Conservation (phyloP, 1,140 invertebrate species). For the Pseudobourletiella spinata region DNA sequence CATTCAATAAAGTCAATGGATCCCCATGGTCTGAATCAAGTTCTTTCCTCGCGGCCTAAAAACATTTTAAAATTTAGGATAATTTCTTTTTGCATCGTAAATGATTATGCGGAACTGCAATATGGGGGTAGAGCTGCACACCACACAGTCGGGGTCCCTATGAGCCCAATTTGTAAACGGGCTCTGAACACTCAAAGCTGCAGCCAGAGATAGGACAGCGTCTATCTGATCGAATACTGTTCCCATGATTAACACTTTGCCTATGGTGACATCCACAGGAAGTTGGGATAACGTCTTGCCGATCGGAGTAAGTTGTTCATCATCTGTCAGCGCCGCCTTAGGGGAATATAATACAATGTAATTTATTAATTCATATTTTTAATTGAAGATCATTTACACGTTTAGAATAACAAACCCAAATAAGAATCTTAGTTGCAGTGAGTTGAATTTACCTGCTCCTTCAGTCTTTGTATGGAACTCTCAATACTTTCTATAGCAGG, state of each 20-base stretch:
- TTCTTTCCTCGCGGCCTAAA: conserved; percentile 61
- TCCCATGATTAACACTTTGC: conserved; percentile 92
- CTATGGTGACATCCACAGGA: conserved; percentile 89
- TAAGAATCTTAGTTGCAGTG: background rate
- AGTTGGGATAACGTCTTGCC: conserved; percentile 78
- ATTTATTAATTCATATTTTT: conserved; percentile 3
- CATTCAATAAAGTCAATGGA: conserved; percentile 80
- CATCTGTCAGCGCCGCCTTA: conserved; percentile 68
- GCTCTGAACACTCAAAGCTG: conserved; percentile 84
- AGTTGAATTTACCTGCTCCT: conserved; percentile 60
- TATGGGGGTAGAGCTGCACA: background rate
- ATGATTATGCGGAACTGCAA: too few relatives aligned
- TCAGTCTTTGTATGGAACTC: conserved; percentile 72
- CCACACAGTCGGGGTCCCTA: conserved; percentile 60
- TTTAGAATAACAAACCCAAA: conserved; percentile 5
- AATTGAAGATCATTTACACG: background rate
- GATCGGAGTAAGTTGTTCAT: conserved; percentile 79
- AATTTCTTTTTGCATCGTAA: too few relatives aligned
- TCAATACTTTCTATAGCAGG: conserved; percentile 74
- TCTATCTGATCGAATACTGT: conserved; percentile 84
- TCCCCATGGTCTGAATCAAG: conserved; percentile 91
- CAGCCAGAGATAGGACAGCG: conserved; percentile 81
- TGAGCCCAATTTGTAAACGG: conserved; percentile 86
- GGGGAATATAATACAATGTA: background rate
- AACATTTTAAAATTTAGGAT: too few relatives aligned